Conservation (phyloP, 1,140 invertebrate genomes). For the Propsilocerus akamusi region DNA sequence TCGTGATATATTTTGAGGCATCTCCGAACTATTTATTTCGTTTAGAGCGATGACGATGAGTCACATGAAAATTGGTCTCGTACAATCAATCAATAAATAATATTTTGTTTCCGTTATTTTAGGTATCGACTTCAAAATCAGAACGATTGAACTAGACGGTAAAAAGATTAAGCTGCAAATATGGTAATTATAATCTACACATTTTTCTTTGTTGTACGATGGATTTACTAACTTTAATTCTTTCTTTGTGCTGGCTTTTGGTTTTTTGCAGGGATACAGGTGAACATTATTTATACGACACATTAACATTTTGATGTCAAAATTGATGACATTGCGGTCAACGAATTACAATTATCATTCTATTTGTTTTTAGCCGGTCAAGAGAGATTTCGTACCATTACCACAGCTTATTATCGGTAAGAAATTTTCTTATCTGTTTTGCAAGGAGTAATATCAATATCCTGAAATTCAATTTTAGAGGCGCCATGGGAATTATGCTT, state of each 20-base stretch:
- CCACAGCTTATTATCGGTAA: slow-evolving; percentile 87
- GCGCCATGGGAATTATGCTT: slow-evolving; percentile 96
- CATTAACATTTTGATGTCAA: not conserved
- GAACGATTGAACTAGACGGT: slow-evolving; percentile 92
- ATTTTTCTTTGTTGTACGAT: not conserved
- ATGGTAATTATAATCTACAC: slow-evolving; percentile 45
- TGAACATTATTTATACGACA: not conserved
- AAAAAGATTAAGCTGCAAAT: slow-evolving; percentile 98
- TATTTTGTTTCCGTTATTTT: slow-evolving; percentile 22
- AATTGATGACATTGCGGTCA: too few species aligned
- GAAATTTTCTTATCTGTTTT: not conserved
- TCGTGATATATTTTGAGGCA: too few species aligned
- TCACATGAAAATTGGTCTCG: slow-evolving; percentile 7
- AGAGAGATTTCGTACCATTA: slow-evolving; percentile 82
- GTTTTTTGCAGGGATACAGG: slow-evolving; percentile 1
- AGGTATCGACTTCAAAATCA: slow-evolving; percentile 99
- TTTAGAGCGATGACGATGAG: too few species aligned
- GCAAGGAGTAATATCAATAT: not conserved
- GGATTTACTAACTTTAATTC: slow-evolving; percentile 4
- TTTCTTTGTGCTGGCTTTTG: slow-evolving; percentile 10
- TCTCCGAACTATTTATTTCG: too few species aligned
- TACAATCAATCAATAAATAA: not conserved
- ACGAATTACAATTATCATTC: slow-evolving; percentile 5
- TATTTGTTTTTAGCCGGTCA: slow-evolving; percentile 51
- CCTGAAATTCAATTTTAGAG: not conserved